Conservation (phyloP, 2,797 vertebrate species). For the Loriculus beryllinus region DNA sequence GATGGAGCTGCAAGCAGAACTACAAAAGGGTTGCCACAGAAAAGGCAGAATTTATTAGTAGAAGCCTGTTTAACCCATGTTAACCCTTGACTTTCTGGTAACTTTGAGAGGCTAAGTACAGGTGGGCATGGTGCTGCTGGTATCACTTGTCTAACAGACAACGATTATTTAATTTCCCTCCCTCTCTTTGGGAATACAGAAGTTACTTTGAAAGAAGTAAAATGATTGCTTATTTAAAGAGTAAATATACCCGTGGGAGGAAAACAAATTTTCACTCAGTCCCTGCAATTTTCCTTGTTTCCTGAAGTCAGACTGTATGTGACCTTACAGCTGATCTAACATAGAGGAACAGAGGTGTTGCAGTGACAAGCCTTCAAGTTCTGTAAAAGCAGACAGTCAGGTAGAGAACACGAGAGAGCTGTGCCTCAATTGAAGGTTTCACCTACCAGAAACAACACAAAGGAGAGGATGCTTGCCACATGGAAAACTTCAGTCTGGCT, state of each 20-base stretch:
- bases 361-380: background rate
- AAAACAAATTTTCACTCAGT: background rate
- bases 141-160: background rate
- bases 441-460: background rate
- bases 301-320: background rate
- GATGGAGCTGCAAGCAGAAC: background rate
- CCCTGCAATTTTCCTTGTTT: background rate
- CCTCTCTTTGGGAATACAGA: background rate
- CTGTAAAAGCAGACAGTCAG: background rate
- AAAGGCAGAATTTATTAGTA: background rate
- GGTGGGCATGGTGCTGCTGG: background rate
- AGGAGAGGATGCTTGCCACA: background rate
- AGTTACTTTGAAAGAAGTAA: background rate
- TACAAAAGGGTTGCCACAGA: background rate
- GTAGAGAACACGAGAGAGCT: background rate
- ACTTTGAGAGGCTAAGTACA: background rate
- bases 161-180: background rate
- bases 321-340: background rate
- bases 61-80: background rate
- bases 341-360: background rate
- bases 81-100: background rate
- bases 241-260: background rate
- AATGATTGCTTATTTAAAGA: background rate
- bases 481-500: background rate
- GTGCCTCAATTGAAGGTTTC: background rate